Conservation (phyloP, 2,113 vertebrate species). For the Dasypus novemcinctus region DNA sequence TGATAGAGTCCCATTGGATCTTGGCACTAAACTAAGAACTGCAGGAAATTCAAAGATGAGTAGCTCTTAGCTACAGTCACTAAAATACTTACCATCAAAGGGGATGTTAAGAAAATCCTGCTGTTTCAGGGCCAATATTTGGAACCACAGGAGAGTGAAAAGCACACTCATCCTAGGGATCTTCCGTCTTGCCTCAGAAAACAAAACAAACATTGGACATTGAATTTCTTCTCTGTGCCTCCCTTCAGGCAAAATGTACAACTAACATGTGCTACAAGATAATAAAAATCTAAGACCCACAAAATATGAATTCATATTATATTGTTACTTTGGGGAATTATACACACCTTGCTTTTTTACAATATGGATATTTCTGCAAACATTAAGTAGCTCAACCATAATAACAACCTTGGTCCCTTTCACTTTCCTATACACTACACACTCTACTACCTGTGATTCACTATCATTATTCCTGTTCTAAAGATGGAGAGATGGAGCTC, state of each 20-base stretch:
- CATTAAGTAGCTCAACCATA: neutral
- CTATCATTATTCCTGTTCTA: neutral
- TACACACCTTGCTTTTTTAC: neutral
- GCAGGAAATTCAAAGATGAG: neutral
- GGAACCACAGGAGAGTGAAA: neutral
- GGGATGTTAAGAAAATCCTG: neutral
- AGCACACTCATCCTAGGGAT: neutral
- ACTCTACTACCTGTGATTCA: neutral
- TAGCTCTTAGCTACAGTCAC: neutral
- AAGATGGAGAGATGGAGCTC: neutral
- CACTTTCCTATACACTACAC: neutral
- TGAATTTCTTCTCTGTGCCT: neutral
- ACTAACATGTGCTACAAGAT: neutral
- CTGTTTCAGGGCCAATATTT: neutral
- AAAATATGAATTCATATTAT: neutral
- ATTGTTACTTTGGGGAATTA: conserved; percentile 11
- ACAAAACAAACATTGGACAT: neutral
- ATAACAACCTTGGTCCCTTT: neutral
- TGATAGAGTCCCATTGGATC: neutral
- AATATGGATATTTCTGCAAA: neutral
- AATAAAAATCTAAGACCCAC: neutral
- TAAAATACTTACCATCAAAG: neutral
- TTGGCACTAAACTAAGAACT: neutral
- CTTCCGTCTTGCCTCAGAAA: neutral
- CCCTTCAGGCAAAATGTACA: neutral